Base-by-base conservation (phyloP, 2,888 invertebrate species). In the Drosophila heteroneura region DNA sequence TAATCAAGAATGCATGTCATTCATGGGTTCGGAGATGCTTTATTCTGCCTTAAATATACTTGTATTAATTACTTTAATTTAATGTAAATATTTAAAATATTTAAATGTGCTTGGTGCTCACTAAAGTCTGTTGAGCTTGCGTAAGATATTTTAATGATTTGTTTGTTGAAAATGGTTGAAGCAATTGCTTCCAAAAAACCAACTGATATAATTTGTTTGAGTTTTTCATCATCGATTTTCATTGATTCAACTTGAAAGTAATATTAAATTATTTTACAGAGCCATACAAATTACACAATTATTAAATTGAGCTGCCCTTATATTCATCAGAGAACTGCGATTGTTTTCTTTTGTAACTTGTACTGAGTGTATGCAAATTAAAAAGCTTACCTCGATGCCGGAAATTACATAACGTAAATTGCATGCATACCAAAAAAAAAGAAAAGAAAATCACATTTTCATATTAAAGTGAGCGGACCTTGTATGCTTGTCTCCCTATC, bases 311-410 rank as follows among this genome's bases (percentile, higher is more conserved):
- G 60, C 47, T 5, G 28, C 59, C 35, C 61, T 35, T 3, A 58
- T 41, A 12, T 14, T 26, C 33, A 54, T 9, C 39, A n/a, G 19
- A 54, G 32, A 54, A 49, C 47, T 47, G 26, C 16, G 32, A 59
- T 63, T 59, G 41, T 75, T 57, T 37, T 28, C 30, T 30, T 35
- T 16, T 76, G 65, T 53, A 37, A 62, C 62, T 70, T 67, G 7
- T 67, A 62, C 76, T 70, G 64, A 49, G 63, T 54, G 53, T 19
- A 61, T 51, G 63, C 51, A 51, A 76, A 80, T 76, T 80, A 72
- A 72, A 67, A 64, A 57, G 39, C 41, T 62, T 47, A 70, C 51
- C 39, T 53, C n/a, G 30, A 10, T 66, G 56, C 7, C 59, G 62
- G 66, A 76, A 73, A 76, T 76, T 64, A 30, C 54, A 59, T 58